phyloP scores from a whole-genome alignment of 2,113 vertebrate species.

The Solea senegalensis region DNA sequence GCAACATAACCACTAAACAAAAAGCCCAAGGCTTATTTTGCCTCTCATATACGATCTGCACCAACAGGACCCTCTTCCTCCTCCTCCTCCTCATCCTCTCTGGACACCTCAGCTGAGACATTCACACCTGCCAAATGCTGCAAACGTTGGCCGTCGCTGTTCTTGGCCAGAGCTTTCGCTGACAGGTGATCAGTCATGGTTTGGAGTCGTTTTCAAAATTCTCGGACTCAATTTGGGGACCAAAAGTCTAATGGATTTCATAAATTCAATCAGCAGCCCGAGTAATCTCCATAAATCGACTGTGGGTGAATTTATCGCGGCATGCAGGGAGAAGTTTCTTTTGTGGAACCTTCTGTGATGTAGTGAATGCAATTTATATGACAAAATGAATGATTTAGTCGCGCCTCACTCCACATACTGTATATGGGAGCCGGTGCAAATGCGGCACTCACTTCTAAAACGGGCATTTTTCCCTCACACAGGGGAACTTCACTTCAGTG shows the following conservation, averaged over 20 bases:
- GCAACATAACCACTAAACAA: too few relatives aligned
- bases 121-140: constrained; percentile 19
- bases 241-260: constrained; percentile 10
- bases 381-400: constrained; percentile 32
- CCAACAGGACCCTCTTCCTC: not conserved
- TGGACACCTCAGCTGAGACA: not conserved
- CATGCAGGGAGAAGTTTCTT: not conserved
- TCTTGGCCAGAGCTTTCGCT: not conserved
- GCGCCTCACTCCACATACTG: not conserved
- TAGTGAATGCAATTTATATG: constrained; percentile 1
- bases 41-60: not conserved
- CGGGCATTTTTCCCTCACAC: constrained; percentile 7
- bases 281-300: not conserved
- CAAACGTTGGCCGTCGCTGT: constrained; percentile 5
- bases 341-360: not conserved
- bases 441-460: constrained; percentile 21
- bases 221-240: constrained; percentile 11
- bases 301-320: too few relatives aligned
- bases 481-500: not conserved
- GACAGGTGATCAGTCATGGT: constrained; percentile 39
- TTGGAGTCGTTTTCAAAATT: constrained; percentile 25
- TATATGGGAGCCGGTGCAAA: not conserved
- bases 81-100: constrained; percentile 5
- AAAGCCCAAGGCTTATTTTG: not conserved
- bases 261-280: not conserved